phyloP scores from a whole-genome alignment of 1,140 invertebrate genomes.

The Parapsyche elsis region DNA sequence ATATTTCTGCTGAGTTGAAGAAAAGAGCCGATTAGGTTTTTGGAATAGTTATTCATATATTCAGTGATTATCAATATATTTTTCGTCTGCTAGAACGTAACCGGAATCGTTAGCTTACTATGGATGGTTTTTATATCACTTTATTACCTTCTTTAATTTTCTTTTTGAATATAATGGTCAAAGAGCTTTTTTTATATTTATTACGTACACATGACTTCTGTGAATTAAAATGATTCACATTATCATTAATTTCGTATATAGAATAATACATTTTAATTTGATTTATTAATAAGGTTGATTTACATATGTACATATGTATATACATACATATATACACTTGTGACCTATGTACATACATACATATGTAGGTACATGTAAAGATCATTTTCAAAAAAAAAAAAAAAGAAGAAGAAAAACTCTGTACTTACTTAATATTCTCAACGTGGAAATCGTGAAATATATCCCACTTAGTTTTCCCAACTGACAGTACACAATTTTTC shows the following conservation, averaged over 20 bases:
- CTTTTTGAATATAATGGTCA: no score
- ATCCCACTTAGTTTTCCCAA: constrained; percentile 2
- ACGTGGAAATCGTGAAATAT: background rate
- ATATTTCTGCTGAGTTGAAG: no score
- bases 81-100: background rate
- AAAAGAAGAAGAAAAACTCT: background rate
- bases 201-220: no score
- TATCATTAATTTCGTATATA: no score
- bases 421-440: background rate
- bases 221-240: no score
- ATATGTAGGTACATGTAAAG: background rate
- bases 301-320: background rate
- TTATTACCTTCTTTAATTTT: background rate
- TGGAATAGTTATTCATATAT: no score
- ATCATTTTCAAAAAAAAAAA: background rate
- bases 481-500: constrained; percentile 25
- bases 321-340: background rate
- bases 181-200: no score
- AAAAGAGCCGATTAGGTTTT: no score
- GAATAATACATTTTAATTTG: no score
- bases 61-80: no score
- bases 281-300: no score
- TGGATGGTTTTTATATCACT: background rate
- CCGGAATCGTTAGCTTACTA: background rate
- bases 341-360: background rate